Percentiles rank a stretch among this genome's conserved stretches.
Conservation (phyloP, 2,797 vertebrate genomes). For the Pteropus rufus region DNA sequence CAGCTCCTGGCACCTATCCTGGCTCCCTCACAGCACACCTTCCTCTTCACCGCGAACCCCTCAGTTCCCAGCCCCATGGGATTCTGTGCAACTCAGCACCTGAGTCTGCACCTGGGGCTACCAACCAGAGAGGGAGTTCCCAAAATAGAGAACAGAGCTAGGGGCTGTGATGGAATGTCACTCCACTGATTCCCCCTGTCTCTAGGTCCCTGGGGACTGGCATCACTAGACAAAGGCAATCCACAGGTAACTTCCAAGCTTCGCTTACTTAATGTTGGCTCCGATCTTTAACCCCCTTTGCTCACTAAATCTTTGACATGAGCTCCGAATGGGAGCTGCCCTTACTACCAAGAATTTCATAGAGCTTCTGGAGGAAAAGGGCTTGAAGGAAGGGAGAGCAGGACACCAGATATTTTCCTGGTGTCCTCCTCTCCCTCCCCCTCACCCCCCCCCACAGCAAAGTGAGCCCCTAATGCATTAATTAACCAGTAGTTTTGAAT, state of each 20-base stretch:
- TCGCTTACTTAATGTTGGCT: neutral
- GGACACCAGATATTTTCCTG: conserved; percentile 34
- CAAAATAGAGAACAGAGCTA: conserved; percentile 64
- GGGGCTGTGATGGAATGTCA: conserved; percentile 24
- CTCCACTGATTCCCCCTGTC: neutral
- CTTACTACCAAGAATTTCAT: neutral
- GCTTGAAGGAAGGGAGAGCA: neutral
- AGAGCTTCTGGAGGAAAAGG: neutral
- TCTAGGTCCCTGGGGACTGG: conserved; percentile 28
- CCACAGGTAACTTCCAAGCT: neutral
- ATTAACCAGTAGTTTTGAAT: conserved; percentile 67
- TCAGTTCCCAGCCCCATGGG: neutral
- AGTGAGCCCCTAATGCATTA: neutral
- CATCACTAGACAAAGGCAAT: conserved; percentile 48
- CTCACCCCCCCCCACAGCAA: neutral
- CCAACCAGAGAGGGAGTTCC: conserved; percentile 18
- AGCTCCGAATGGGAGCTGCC: neutral
- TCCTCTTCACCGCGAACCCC: neutral
- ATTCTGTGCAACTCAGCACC: neutral
- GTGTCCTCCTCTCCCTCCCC: neutral
- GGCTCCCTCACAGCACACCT: neutral
- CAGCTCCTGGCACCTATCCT: neutral
- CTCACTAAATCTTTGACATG: neutral
- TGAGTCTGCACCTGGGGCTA: conserved; percentile 44
- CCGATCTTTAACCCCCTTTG: neutral